Evolutionary conservation across 2,888 invertebrate genomes (phyloP).

Genomic region (Vannuccia rotundouncinata): DNA sequence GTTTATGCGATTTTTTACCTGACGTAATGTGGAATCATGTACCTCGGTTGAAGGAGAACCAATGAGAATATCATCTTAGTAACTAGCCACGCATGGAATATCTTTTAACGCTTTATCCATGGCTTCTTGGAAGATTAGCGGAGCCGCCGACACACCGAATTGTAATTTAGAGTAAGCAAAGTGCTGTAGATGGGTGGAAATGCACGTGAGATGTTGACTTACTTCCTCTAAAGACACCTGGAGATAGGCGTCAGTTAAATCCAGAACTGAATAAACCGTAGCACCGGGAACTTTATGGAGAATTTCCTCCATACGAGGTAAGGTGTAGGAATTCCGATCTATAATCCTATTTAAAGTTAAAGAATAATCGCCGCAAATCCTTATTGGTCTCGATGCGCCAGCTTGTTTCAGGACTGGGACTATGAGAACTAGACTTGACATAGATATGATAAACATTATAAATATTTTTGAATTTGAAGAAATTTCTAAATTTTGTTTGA

Average conservation of each 20-base stretch:
- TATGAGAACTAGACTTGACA: no score
- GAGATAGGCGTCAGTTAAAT: conserved; percentile 34
- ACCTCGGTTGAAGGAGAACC: conserved; percentile 14
- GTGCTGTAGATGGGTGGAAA: conserved; percentile 35
- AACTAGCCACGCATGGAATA: conserved; percentile 34
- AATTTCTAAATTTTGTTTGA: no score
- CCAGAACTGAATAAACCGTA: conserved; percentile 30
- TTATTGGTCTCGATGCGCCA: conserved; percentile 13
- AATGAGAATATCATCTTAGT: conserved; percentile 35
- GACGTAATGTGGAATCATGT: conserved; percentile 29
- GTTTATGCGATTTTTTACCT: conserved; percentile 36
- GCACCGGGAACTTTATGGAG: conserved; percentile 27
- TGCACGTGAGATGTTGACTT: conserved; percentile 35
- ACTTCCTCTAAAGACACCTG: conserved; percentile 18
- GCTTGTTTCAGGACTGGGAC: conserved; percentile 34
- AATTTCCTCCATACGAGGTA: conserved; percentile 34
- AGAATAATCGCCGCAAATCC: conserved; percentile 34
- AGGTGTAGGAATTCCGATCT: conserved; percentile 21
- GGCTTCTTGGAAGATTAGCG: conserved; percentile 37
- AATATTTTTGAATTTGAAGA: no score
- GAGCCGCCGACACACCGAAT: conserved; percentile 38
- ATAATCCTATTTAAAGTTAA: conserved; percentile 33
- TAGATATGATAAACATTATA: no score
- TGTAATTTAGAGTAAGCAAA: conserved; percentile 34
- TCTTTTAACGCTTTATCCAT: conserved; percentile 36